Base-by-base conservation (phyloP, 2,113 vertebrate genomes). In the Pandion haliaetus region DNA sequence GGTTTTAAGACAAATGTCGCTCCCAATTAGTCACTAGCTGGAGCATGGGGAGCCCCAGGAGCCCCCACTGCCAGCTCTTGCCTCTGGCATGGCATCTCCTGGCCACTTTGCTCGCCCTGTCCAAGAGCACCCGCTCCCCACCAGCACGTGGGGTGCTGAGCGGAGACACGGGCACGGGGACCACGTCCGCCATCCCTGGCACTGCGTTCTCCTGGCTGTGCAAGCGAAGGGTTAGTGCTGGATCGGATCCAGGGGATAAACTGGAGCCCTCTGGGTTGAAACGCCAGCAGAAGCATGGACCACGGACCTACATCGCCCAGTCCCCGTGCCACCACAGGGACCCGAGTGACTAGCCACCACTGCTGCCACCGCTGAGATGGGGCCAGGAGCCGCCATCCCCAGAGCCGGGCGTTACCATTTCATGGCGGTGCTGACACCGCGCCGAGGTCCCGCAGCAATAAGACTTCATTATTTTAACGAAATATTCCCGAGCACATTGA, bases 401-500 rank as follows among this genome's bases (percentile, higher is more conserved):
- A 2, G 73, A 71, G 91, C 73, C 1, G 10, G 40, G 18, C 7
- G 7, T 57, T 45, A 57, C 49, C 38, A 10, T 42, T 9, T 17
- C 6, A 4, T 0, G 6, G 69, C 1, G 0, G 81, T 11, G 38
- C 61, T 18, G 2, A 34, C 50, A 16, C 47, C 0, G 0, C 0
- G 0, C 67, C 0, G 3, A 24, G 24, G 25, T 38, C 87, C 85
- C 1, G 0, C 55, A n/a, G 83, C 63, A 13, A 71, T 81, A 58
- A 82, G 77, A 59, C 74, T 90, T 94, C 70, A 63, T 93, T 74
- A 86, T 92, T 93, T 93, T 88, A 94, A 92, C 0, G 1, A 87
- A 94, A 95, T 49, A 70, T 57, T 91, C 86, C 73, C 4, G 0
- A 77, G 71, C 55, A 65, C 88, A 55, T 77, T 24, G 83, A 94